Conservation (phyloP, 2,888 invertebrate genomes). For the Aelia acuminata region DNA sequence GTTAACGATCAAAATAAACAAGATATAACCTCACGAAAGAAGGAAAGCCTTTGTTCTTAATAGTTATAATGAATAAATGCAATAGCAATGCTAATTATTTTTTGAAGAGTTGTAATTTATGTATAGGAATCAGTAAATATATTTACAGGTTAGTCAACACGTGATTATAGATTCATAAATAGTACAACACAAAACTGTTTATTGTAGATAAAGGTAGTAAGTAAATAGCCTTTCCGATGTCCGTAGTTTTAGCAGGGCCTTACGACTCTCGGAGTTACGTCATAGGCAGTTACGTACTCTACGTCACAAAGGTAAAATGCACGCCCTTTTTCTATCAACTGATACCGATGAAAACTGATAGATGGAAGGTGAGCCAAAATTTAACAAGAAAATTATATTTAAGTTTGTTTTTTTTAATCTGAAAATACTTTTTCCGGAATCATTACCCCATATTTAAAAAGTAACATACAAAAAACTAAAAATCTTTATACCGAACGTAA, state of each 20-base stretch:
- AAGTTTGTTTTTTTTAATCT: too few relatives aligned
- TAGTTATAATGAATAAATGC: background rate
- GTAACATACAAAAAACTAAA: too few relatives aligned
- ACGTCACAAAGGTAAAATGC: background rate
- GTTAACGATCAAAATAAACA: background rate
- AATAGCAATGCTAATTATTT: background rate
- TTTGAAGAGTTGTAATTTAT: background rate
- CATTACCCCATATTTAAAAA: too few relatives aligned
- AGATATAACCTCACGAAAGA: background rate
- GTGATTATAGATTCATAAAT: background rate
- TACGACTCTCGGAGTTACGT: slow-evolving; percentile 41
- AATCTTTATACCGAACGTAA: too few relatives aligned
- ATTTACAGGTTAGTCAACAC: slow-evolving; percentile 17
- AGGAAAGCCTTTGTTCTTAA: background rate
- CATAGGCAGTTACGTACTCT: slow-evolving; percentile 29
- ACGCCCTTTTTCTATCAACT: slow-evolving; percentile 7
- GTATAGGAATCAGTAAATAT: background rate
- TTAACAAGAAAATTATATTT: too few relatives aligned
- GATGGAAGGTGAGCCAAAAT: slow-evolving; percentile 12
- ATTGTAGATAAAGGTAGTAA: background rate
- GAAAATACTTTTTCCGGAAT: too few relatives aligned
- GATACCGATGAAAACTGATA: slow-evolving; percentile 1
- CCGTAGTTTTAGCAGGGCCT: slow-evolving; percentile 17
- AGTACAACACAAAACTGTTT: background rate
- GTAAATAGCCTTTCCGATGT: background rate